These are phyloP conservation scores for Leucophora obtusa DNA, from an alignment of 2,888 invertebrate species.

Conservation along the genomic window DNA sequence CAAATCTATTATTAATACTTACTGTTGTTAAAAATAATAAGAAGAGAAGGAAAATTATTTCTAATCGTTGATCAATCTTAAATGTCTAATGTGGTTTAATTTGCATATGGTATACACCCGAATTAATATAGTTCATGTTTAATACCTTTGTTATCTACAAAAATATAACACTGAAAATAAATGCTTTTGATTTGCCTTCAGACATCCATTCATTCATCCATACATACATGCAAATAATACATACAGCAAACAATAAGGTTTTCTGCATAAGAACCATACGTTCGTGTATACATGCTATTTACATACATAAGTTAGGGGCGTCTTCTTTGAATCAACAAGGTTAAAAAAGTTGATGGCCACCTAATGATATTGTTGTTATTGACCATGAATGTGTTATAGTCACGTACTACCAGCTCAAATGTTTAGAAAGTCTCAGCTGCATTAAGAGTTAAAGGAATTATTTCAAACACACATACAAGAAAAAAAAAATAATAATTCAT, in stretches of 20 bases:
- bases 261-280: background rate
- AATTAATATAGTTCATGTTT: background rate
- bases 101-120: background rate
- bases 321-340: conserved; percentile 13
- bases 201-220: conserved; percentile 2
- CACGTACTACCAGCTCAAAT: conserved; percentile 6
- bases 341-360: conserved; percentile 34
- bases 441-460: background rate
- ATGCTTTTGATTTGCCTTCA: conserved; percentile 16
- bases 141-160: conserved; percentile 6
- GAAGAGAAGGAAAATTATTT: too few species aligned
- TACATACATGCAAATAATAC: background rate
- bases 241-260: too few species aligned
- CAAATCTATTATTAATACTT: too few species aligned
- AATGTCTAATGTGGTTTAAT: background rate
- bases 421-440: background rate
- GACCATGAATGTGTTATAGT: conserved; percentile 26
- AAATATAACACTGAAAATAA: background rate
- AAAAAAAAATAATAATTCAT: too few species aligned
- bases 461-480: too few species aligned
- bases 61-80: background rate
- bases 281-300: background rate
- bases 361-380: conserved; percentile 45
- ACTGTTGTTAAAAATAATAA: too few species aligned
- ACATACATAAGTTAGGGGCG: conserved; percentile 12